Conservation (phyloP, 2,797 vertebrate genomes). For the Triplophysa yarkandensis region DNA sequence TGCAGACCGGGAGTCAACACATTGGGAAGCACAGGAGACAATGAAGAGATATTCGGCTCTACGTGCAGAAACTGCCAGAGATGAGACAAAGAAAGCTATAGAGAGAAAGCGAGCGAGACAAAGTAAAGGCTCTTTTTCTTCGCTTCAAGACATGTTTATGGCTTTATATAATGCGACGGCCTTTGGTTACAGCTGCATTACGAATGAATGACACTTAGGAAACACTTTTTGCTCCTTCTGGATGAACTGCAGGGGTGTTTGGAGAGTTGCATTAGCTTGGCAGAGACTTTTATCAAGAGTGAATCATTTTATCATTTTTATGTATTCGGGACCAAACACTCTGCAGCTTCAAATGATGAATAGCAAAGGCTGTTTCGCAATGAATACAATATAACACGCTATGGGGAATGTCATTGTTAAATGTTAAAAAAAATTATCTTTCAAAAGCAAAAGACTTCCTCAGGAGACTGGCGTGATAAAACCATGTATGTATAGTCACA, state of each 20-base stretch:
- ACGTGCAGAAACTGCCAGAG: conserved; percentile 7
- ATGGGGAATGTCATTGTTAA: no score
- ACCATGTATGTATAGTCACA: no score
- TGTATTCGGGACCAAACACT: no score
- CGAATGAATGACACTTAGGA: conserved; percentile 57
- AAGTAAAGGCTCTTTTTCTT: conserved; percentile 58
- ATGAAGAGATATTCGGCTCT: conserved; percentile 52
- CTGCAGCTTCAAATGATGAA: no score
- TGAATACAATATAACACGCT: no score
- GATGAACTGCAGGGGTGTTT: not conserved
- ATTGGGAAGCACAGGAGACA: conserved; percentile 45
- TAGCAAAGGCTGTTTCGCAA: no score
- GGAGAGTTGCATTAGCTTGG: not conserved
- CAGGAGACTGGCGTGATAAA: no score
- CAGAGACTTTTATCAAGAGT: no score
- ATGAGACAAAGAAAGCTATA: conserved; percentile 11
- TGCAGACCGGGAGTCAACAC: conserved; percentile 28
- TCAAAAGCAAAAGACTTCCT: no score
- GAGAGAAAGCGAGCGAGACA: conserved; percentile 28
- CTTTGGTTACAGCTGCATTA: conserved; percentile 49
- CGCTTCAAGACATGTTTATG: conserved; percentile 64
- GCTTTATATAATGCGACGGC: conserved; percentile 59
- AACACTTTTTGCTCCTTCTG: not conserved
- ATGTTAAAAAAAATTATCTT: no score
- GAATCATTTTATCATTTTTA: no score